Evolutionary conservation across 2,888 invertebrate genomes (phyloP).

Genomic region (Chymomyza fuscimana): DNA sequence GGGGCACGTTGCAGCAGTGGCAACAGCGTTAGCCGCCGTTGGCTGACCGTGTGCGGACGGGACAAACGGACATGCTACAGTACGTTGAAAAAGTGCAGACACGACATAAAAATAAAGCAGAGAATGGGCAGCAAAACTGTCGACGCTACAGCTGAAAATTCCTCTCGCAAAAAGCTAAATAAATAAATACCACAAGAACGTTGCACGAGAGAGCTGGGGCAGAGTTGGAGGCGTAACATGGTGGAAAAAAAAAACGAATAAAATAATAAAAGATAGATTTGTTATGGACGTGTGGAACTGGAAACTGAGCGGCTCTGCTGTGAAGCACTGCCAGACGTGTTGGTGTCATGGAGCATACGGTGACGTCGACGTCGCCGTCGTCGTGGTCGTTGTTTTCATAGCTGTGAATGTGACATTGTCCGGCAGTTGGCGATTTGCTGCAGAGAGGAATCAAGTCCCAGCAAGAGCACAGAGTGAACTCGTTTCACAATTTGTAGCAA

Average conservation of each 20-base stretch:
- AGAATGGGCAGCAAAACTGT: constrained; percentile 13
- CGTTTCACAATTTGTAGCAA: background rate
- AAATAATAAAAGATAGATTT: constrained; percentile 37
- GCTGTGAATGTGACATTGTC: constrained; percentile 55
- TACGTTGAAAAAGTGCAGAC: constrained; percentile 67
- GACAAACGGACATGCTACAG: constrained; percentile 13
- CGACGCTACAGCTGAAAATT: constrained; percentile 44
- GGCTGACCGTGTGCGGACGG: background rate
- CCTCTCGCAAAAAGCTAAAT: constrained; percentile 60
- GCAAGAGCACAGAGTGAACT: background rate
- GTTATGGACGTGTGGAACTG: constrained; percentile 8
- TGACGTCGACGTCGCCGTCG: constrained; percentile 40
- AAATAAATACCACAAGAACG: constrained; percentile 64
- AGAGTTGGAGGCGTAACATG: background rate
- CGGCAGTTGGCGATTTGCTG: constrained; percentile 6
- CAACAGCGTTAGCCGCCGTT: background rate
- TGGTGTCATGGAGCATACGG: constrained; percentile 45
- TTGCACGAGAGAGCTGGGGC: constrained; percentile 3
- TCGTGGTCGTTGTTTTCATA: constrained; percentile 46
- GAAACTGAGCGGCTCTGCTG: background rate
- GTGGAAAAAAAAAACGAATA: constrained; percentile 18
- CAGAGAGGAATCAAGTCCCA: background rate
- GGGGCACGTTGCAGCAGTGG: background rate
- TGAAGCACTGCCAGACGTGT: background rate
- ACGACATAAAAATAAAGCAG: constrained; percentile 49